Evolutionary conservation across 1,140 invertebrate genomes (phyloP), one percentile per base, ranked within the genome.

Genomic region (Sitobion miscanthi): DNA sequence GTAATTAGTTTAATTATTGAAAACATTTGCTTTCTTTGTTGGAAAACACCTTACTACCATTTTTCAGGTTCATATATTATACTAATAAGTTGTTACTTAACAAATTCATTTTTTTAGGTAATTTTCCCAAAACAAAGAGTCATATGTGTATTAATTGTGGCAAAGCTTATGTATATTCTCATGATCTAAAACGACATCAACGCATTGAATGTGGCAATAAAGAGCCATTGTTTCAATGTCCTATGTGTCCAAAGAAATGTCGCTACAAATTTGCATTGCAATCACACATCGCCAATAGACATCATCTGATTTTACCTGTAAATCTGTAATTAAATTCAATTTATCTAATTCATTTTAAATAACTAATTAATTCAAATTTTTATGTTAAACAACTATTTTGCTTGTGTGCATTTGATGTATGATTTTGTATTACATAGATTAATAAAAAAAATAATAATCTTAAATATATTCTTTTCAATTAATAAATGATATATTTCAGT

Each of bases 261-360:
- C 95, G 95, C 42, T 94, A 95, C 38, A 94, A 94, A 88, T 93
- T 94, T 49, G 94, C 94, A 89, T 94, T 95, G 42, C 94, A 94
- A 49, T 94, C 87, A 45, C 94, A 94, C 91, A 94, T 94, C 42
- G 38, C 35, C 45, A 94, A 94, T 47, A 83, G 38, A 83, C 93
- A 93, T 82, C 45, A 20, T n/a, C 6, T 85, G 35, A 52, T 86
- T 62, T 86, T 93, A 11, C 17, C 69, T 52, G 11, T 35, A 90
- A 45, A 11, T 90, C 6, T 90, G 42, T n/a, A 47, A 49, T 49
- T n/a, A n/a, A 17, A 49, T 49, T 87, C n/a, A 17, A 49, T 52
- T 88, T n/a, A 49, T 35, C 17, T 21, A 88, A 88, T 17, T 49
- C 47, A 20, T 88, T 52, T 88, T 7, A 88, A 49, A n/a, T 86